Percentiles rank a stretch among this genome's conserved stretches.
Evolutionary conservation across 2,797 vertebrate species (phyloP).

Genomic region (Artibeus jamaicensis): DNA sequence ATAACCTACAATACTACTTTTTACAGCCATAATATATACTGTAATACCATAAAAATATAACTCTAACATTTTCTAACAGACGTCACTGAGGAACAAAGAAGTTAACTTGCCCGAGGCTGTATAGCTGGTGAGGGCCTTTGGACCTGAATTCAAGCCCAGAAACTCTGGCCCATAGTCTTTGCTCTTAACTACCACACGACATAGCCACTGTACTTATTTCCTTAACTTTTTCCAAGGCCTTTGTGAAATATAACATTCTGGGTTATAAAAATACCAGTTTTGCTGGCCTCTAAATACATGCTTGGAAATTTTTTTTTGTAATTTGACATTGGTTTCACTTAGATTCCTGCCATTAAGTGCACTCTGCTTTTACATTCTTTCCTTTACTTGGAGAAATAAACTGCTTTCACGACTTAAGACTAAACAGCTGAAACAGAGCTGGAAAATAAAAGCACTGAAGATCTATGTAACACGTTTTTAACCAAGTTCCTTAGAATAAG

Average conservation of each 20-base stretch:
- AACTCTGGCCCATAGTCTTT: not conserved
- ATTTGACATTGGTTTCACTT: slow-evolving; percentile 31
- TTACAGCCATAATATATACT: not conserved
- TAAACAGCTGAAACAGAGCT: slow-evolving; percentile 3
- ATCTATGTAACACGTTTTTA: not conserved
- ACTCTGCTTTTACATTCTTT: not conserved
- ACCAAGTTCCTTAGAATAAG: not conserved
- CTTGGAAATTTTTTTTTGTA: not conserved
- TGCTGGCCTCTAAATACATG: not conserved
- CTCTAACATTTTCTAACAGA: not conserved
- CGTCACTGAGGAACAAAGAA: not conserved
- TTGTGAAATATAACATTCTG: slow-evolving; percentile 13
- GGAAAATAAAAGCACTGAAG: slow-evolving; percentile 34
- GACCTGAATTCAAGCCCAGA: not conserved
- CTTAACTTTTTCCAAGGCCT: not conserved
- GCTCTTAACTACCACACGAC: not conserved
- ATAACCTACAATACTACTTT: not conserved
- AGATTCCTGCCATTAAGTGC: slow-evolving; percentile 9
- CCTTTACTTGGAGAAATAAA: not conserved
- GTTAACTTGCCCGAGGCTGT: not conserved
- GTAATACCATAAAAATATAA: not conserved
- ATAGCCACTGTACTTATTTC: not conserved
- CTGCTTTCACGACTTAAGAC: slow-evolving; percentile 12
- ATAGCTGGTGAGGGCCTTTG: not conserved
- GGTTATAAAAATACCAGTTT: slow-evolving; percentile 37